Percentiles rank a stretch among this genome's conserved stretches.
phyloP scores from a whole-genome alignment of 2,888 invertebrate genomes.

The Sminthurinus aureus region DNA sequence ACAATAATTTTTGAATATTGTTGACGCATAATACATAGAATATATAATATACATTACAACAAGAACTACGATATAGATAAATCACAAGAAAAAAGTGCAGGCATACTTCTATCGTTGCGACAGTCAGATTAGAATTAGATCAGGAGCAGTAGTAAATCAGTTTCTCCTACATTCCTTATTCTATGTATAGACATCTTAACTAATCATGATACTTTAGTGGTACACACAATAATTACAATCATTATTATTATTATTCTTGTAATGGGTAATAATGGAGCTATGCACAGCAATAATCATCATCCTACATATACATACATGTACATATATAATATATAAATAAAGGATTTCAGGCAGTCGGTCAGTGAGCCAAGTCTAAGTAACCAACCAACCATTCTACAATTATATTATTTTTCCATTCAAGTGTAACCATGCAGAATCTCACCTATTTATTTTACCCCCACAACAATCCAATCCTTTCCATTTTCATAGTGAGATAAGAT shows the following conservation, averaged over 20 bases:
- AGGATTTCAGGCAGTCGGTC: background rate
- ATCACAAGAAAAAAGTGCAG: too few species aligned
- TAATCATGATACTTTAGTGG: background rate
- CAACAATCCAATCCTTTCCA: background rate
- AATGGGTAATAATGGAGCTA: background rate
- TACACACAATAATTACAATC: background rate
- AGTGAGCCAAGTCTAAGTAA: background rate
- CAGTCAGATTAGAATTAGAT: too few species aligned
- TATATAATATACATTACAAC: too few species aligned
- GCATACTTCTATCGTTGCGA: too few species aligned
- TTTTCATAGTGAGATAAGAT: background rate
- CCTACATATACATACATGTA: background rate
- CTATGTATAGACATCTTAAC: background rate
- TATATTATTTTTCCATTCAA: background rate
- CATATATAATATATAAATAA: background rate
- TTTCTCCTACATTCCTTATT: background rate
- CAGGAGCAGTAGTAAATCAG: background rate
- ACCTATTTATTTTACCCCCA: background rate
- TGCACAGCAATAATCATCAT: background rate
- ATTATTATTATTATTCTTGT: background rate
- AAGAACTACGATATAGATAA: too few species aligned
- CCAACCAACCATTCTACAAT: background rate
- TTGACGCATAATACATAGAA: too few species aligned
- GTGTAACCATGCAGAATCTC: conserved; percentile 1
- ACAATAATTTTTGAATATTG: too few species aligned